Percentiles rank a stretch among this genome's conserved stretches.
phyloP scores from a whole-genome alignment of 2,888 invertebrate genomes.

The Pristionchus entomophagus region DNA sequence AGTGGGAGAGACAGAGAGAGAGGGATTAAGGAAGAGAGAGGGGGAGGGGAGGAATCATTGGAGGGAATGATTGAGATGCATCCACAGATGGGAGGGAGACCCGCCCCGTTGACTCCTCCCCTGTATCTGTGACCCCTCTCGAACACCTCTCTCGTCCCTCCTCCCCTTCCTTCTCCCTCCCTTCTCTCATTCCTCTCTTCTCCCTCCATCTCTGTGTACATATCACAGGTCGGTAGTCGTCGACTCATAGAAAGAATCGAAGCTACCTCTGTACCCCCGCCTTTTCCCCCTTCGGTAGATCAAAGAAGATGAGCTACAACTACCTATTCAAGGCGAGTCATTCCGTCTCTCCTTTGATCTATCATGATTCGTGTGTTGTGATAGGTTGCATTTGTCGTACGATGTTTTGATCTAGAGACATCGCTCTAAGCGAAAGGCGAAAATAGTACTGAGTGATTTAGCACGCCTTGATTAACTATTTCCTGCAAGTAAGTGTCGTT shows the following conservation, averaged over 20 bases:
- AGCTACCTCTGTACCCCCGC: slow-evolving; percentile 11
- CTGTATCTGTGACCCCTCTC: slow-evolving; percentile 40
- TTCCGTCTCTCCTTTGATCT: slow-evolving; percentile 34
- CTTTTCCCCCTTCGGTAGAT: slow-evolving; percentile 3
- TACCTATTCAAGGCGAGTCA: slow-evolving; percentile 74
- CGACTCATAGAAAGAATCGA: slow-evolving; percentile 25
- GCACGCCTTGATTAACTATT: neutral
- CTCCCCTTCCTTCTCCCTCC: slow-evolving; percentile 8
- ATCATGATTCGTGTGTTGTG: neutral
- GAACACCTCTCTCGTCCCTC: neutral
- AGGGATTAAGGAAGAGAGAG: neutral
- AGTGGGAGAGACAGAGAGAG: slow-evolving; percentile 50
- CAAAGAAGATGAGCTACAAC: slow-evolving; percentile 74
- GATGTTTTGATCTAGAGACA: neutral
- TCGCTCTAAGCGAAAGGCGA: neutral
- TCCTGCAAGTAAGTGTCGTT: neutral
- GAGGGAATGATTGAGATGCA: slow-evolving; percentile 24
- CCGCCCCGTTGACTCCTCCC: slow-evolving; percentile 12
- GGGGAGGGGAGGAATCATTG: slow-evolving; percentile 22
- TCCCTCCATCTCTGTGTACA: slow-evolving; percentile 45
- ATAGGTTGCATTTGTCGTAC: slow-evolving; percentile 15
- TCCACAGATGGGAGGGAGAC: slow-evolving; percentile 40
- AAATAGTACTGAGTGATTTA: neutral
- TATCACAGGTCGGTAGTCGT: slow-evolving; percentile 42
- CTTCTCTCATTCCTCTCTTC: slow-evolving; percentile 20